These are phyloP conservation scores for Lochmaea capreae DNA, from an alignment of 2,888 invertebrate species.

Conservation along the genomic window DNA sequence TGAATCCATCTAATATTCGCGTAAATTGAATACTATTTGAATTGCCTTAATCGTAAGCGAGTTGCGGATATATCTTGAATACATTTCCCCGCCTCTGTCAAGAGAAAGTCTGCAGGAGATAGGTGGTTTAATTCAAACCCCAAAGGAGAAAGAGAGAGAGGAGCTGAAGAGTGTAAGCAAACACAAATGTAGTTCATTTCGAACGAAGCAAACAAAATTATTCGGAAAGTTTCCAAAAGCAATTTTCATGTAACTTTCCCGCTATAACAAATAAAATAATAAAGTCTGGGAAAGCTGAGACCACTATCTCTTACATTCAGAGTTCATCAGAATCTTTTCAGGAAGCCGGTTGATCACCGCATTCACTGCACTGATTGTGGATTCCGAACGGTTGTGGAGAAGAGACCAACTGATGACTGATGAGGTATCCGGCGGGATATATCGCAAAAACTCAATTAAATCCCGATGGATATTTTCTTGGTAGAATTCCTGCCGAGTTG, in stretches of 20 bases:
- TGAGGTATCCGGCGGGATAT: conserved; percentile 56
- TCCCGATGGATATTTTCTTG: conserved; percentile 45
- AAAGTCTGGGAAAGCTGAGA: conserved; percentile 52
- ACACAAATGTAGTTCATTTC: conserved; percentile 47
- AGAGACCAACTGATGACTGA: conserved; percentile 57
- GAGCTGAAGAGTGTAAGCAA: conserved; percentile 36
- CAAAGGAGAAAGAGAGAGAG: conserved; percentile 27
- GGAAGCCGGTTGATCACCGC: conserved; percentile 59
- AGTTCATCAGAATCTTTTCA: conserved; percentile 60
- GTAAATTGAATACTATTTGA: not conserved
- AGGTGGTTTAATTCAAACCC: conserved; percentile 40
- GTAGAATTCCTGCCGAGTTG: conserved; percentile 23
- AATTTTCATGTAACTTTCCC: conserved; percentile 47
- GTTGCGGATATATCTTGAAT: not conserved
- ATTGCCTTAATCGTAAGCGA: not conserved
- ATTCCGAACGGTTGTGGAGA: conserved; percentile 51
- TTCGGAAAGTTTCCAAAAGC: conserved; percentile 45
- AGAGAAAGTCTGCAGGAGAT: conserved; percentile 32
- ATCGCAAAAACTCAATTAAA: conserved; percentile 59
- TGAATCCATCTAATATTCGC: too few species aligned
- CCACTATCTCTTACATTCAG: conserved; percentile 60
- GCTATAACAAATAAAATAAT: conserved; percentile 47
- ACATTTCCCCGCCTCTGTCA: conserved; percentile 11
- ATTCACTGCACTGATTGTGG: conserved; percentile 57
- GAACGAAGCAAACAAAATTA: conserved; percentile 46